phyloP scores from a whole-genome alignment of 2,113 vertebrate species.

The Boulengeromyrus knoepffleri region DNA sequence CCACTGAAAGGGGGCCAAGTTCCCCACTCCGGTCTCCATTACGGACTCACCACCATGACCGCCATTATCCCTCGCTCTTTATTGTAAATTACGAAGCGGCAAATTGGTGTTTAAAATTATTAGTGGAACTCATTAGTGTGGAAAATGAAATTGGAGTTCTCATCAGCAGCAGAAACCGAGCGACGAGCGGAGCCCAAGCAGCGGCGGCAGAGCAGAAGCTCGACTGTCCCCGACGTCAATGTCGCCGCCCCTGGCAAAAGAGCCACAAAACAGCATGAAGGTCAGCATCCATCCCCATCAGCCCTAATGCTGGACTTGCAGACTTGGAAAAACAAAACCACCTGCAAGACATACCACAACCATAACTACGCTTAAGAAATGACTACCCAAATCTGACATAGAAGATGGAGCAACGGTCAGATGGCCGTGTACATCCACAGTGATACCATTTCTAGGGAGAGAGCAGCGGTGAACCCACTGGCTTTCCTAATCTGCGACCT shows the following conservation, averaged over 20 bases:
- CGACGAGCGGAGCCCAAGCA: background rate
- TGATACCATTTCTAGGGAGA: background rate
- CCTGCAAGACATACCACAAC: background rate
- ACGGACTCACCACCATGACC: background rate
- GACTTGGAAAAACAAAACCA: background rate
- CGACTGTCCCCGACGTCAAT: background rate
- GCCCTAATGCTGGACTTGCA: background rate
- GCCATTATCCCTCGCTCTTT: background rate
- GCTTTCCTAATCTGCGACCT: background rate
- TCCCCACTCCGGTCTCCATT: background rate
- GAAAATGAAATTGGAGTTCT: slow-evolving; percentile 24
- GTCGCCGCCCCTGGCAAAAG: background rate
- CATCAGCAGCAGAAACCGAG: background rate
- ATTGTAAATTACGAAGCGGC: slow-evolving; percentile 20
- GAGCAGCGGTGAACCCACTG: background rate
- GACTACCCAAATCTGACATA: background rate
- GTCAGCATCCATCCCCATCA: background rate
- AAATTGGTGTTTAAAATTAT: slow-evolving; percentile 28
- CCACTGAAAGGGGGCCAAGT: background rate
- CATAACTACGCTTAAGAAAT: background rate
- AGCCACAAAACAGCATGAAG: background rate
- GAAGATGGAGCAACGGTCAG: background rate
- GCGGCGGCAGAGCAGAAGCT: background rate
- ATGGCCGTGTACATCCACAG: background rate
- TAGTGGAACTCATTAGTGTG: slow-evolving; percentile 29